Evolutionary conservation across 2,888 invertebrate genomes (phyloP), one percentile per base, ranked within the genome.

Genomic region (Catocala nupta): DNA sequence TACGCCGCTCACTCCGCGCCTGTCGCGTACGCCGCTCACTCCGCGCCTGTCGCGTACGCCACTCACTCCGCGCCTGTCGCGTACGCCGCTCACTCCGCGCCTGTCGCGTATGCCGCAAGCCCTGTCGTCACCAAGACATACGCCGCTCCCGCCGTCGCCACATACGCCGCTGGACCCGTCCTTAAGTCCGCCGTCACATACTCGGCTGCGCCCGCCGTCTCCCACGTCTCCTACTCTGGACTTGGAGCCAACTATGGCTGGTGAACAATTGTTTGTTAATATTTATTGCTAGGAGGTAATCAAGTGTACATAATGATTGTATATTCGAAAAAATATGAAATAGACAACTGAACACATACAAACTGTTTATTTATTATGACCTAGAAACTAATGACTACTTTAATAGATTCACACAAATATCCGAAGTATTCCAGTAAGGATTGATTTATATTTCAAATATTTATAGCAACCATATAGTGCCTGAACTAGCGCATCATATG

Each of bases 161-260:
- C 90, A 68, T 87, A 88, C 90, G 57, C 75, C 68, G 70, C 83
- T 63, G 50, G 68, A 70, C 80, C 82, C 4, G 70, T 73, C n/a
- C 59, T 78, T 42, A 80, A 78, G 64, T 44, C 82, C 75, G 81
- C 80, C 51, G 80, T 95, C 88, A 75, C 93, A 91, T 74, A 89
- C 72, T 82, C 86, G 88, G 78, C 88, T 59, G 77, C 86, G 58
- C 91, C 71, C 70, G 79, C 85, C 72, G 82, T 73, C 60, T 90
- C 94, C 59, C 89, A 89, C 69, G 95, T 96, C 74, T 90, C 95
- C 70, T 96, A 96, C 92, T 89, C 95, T 65, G 96, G 96, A 58
- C 92, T 95, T 54, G 96, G 90, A 59, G 85, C 86, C 64, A 87
- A 81, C 81, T 92, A 92, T 81, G 92, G 91, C 65, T 92, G 92